These are phyloP conservation scores for Eulacestoma nigropectus DNA, from an alignment of 2,113 vertebrate species.

Conservation along the genomic window DNA sequence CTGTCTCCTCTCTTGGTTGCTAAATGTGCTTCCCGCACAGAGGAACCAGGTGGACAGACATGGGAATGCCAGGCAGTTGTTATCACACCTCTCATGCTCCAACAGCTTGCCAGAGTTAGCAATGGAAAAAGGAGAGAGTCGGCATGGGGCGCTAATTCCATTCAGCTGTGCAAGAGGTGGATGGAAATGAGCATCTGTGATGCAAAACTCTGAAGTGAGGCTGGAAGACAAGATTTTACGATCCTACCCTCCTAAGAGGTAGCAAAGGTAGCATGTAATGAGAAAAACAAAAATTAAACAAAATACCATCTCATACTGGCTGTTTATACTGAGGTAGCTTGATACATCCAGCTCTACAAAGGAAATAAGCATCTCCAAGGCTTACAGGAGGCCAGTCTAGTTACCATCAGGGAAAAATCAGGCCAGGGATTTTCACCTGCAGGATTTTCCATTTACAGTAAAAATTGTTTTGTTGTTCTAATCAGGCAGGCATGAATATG, in stretches of 20 bases:
- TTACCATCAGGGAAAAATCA: not conserved
- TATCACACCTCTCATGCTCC: not conserved
- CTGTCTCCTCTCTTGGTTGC: not conserved
- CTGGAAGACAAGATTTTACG: not conserved
- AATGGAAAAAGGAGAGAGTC: not conserved
- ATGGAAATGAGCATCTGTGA: not conserved
- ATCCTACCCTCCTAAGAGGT: not conserved
- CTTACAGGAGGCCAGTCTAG: not conserved
- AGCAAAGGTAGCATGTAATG: not conserved
- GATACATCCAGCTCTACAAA: not conserved
- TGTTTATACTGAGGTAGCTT: not conserved
- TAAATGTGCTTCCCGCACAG: not conserved
- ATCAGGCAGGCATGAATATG: not conserved
- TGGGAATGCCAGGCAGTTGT: not conserved
- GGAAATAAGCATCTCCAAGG: not conserved
- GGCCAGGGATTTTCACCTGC: not conserved
- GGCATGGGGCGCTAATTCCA: accelerated
- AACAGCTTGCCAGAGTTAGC: not conserved
- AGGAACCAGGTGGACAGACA: not conserved
- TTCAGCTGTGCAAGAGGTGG: not conserved
- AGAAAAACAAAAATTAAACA: not conserved
- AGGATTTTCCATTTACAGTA: not conserved
- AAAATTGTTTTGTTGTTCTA: not conserved
- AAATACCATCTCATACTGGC: not conserved
- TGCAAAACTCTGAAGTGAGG: not conserved